Conservation (phyloP, 2,113 vertebrate species). For the Equus quagga region DNA sequence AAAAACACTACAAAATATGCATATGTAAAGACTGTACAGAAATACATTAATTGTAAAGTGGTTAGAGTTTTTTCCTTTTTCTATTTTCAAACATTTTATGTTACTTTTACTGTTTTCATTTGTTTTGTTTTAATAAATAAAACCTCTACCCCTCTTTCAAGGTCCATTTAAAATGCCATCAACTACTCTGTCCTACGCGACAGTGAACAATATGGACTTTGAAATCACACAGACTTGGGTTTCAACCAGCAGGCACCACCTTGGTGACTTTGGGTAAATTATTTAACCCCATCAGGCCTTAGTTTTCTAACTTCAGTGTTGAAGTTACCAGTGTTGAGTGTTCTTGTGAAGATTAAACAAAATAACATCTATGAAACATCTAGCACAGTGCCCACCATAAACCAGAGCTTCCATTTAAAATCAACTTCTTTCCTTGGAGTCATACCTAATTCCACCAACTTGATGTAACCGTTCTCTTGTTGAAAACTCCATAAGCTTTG, state of each 20-base stretch:
- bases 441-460: not conserved
- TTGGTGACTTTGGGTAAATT: not conserved
- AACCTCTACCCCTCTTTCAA: not conserved
- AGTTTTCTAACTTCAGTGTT: not conserved
- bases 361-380: not conserved
- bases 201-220: not conserved
- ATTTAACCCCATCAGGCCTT: not conserved
- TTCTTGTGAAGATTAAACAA: not conserved
- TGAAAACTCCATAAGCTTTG: not conserved
- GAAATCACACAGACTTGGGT: not conserved
- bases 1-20: not conserved
- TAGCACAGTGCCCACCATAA: not conserved
- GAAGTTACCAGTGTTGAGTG: not conserved
- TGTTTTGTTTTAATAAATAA: slow-evolving; percentile 29
- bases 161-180: not conserved
- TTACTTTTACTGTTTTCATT: not conserved
- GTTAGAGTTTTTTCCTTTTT: not conserved
- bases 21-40: not conserved
- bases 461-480: not conserved
- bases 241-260: not conserved
- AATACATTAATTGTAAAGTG: not conserved
- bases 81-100: not conserved
- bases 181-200: not conserved
- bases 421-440: not conserved
- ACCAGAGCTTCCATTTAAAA: not conserved